These are phyloP conservation scores for Clanis bilineata DNA, from an alignment of 2,888 invertebrate species.

Conservation along the genomic window DNA sequence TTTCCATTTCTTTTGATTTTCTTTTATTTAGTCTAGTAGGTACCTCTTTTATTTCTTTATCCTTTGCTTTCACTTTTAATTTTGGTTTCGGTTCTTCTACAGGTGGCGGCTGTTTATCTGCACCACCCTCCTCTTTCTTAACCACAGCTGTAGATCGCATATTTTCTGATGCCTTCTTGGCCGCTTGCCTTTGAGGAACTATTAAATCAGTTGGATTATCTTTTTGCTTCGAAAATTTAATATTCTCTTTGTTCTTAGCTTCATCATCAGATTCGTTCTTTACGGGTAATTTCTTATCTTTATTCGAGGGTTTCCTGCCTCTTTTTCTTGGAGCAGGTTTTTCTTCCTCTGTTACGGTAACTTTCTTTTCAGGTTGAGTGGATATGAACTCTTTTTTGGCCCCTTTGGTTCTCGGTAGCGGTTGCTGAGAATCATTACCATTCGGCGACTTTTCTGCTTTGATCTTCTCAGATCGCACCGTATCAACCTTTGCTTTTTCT, in stretches of 20 bases:
- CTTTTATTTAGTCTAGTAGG: conserved; percentile 72
- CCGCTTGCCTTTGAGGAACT: conserved; percentile 94
- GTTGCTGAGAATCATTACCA: conserved; percentile 86
- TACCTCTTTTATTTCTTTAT: conserved; percentile 68
- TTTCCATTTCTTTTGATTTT: conserved; percentile 82
- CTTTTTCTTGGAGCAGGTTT: conserved; percentile 69
- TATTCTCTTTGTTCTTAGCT: conserved; percentile 75
- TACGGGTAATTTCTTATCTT: conserved; percentile 59
- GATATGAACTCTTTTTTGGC: conserved; percentile 92
- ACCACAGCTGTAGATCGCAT: conserved; percentile 86
- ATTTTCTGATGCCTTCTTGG: conserved; percentile 95
- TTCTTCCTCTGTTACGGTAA: conserved; percentile 42
- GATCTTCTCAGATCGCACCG: conserved; percentile 81
- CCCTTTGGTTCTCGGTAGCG: conserved; percentile 89
- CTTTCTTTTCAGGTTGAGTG: conserved; percentile 64
- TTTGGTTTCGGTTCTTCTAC: conserved; percentile 64
- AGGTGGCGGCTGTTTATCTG: conserved; percentile 54
- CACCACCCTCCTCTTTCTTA: conserved; percentile 63
- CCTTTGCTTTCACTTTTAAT: conserved; percentile 70
- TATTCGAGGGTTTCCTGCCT: conserved; percentile 73
- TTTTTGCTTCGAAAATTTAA: conserved; percentile 72
- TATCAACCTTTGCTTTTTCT: conserved; percentile 68
- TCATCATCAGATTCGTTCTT: conserved; percentile 70
- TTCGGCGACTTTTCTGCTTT: conserved; percentile 83
- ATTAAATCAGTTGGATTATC: conserved; percentile 90